These are phyloP conservation scores for Invenusta paracnida DNA, from an alignment of 2,888 invertebrate species.

Conservation along the genomic window DNA sequence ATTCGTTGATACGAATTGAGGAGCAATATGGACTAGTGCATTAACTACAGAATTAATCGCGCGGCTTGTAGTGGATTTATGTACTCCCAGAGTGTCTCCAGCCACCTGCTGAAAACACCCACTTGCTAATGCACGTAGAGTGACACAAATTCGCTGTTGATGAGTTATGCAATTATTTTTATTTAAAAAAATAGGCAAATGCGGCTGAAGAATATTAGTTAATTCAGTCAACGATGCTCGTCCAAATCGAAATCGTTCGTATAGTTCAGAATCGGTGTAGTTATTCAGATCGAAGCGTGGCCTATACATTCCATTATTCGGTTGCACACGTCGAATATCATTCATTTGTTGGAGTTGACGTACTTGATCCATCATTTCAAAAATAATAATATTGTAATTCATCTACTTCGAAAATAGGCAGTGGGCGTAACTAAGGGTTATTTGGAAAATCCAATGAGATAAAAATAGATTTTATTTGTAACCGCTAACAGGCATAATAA, in stretches of 20 bases:
- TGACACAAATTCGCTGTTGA: not conserved
- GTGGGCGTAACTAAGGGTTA: no score
- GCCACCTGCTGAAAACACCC: conserved; percentile 23
- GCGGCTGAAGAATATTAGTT: conserved; percentile 3
- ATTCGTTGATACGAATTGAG: conserved; percentile 23
- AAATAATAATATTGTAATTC: no score
- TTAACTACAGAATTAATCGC: conserved; percentile 18
- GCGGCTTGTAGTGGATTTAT: conserved; percentile 11
- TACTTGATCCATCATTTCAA: no score
- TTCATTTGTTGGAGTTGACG: no score
- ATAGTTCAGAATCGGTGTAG: not conserved
- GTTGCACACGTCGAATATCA: no score
- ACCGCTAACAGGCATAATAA: no score
- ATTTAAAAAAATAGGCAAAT: conserved; percentile 9
- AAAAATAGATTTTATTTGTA: no score
- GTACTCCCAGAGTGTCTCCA: conserved; percentile 23
- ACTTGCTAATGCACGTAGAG: conserved; percentile 9
- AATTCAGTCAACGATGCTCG: conserved; percentile 13
- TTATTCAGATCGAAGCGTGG: not conserved
- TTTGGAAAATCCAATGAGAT: no score
- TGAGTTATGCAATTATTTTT: conserved; percentile 11
- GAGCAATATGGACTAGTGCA: conserved; percentile 27
- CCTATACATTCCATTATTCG: no score
- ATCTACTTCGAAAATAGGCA: no score
- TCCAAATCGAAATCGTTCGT: not conserved